Percentiles rank a stretch among this genome's conserved stretches.
phyloP scores from a whole-genome alignment of 2,797 vertebrate species.

The Argya squamiceps region DNA sequence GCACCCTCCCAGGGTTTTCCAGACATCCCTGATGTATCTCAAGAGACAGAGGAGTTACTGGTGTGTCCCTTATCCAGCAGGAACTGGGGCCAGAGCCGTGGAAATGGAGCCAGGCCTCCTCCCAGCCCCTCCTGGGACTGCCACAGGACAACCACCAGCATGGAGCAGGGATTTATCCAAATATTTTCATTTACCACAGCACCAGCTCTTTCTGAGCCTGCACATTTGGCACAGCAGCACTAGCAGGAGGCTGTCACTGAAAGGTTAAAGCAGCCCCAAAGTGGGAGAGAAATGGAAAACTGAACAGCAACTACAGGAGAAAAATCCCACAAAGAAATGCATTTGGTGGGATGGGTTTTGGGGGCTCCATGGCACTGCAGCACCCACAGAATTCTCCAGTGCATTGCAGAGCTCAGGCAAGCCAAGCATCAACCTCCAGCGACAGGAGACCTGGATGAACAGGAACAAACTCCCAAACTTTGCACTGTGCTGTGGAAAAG shows the following conservation, averaged over 20 bases:
- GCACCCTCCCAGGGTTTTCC: neutral
- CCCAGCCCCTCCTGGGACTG: neutral
- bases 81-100: neutral
- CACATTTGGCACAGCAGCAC: rapidly evolving
- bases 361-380: neutral
- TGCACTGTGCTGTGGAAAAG: neutral
- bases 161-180: neutral
- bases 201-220: neutral
- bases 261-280: neutral
- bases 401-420: neutral
- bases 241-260: neutral
- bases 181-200: neutral
- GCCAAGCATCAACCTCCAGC: neutral
- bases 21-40: neutral
- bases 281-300: neutral
- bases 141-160: neutral
- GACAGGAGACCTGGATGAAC: neutral
- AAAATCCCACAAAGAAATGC: neutral
- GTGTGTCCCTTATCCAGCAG: neutral
- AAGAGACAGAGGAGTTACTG: rapidly evolving
- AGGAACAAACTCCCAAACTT: neutral
- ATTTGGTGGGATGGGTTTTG: neutral
- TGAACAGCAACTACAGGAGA: neutral
- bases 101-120: neutral
- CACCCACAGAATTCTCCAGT: rapidly evolving